Conservation (phyloP, 2,113 vertebrate genomes). For the Xyliphius kryptos region DNA sequence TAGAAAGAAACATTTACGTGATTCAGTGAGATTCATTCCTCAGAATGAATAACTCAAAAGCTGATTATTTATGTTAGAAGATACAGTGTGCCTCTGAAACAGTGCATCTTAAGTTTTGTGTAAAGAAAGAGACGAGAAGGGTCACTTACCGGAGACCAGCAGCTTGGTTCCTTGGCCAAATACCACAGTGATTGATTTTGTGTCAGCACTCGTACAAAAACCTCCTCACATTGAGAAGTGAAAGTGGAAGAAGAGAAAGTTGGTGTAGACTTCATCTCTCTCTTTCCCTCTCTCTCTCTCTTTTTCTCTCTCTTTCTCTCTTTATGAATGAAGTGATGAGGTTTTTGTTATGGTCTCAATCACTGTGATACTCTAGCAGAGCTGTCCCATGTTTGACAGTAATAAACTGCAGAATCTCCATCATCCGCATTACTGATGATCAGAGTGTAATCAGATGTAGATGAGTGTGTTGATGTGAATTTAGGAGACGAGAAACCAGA, state of each 20-base stretch:
- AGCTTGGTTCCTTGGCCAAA: constrained; percentile 56
- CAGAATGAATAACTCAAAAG: no score
- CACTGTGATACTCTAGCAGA: constrained; percentile 46
- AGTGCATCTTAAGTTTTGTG: no score
- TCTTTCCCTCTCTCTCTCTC: constrained; percentile 25
- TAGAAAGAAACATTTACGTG: no score
- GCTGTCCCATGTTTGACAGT: constrained; percentile 24
- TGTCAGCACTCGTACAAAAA: constrained; percentile 55
- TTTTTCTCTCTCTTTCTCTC: neutral
- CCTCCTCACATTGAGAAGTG: constrained; percentile 45
- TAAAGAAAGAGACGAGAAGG: constrained; percentile 2
- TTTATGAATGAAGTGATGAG: constrained; percentile 19
- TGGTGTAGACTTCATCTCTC: constrained; percentile 1
- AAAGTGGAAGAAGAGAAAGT: constrained; percentile 47
- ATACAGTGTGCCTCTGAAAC: no score
- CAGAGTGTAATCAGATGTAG: no score
- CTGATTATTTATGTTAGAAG: no score
- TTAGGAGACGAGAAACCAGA: no score
- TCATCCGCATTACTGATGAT: no score
- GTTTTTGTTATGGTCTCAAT: constrained; percentile 50
- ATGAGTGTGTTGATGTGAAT: no score
- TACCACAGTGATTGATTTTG: constrained; percentile 61
- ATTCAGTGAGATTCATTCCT: no score
- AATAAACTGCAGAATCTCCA: constrained; percentile 22
- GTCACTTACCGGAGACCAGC: constrained; percentile 46